Evolutionary conservation across 2,113 vertebrate genomes (phyloP).

Genomic region (Vulpes ferrilata): DNA sequence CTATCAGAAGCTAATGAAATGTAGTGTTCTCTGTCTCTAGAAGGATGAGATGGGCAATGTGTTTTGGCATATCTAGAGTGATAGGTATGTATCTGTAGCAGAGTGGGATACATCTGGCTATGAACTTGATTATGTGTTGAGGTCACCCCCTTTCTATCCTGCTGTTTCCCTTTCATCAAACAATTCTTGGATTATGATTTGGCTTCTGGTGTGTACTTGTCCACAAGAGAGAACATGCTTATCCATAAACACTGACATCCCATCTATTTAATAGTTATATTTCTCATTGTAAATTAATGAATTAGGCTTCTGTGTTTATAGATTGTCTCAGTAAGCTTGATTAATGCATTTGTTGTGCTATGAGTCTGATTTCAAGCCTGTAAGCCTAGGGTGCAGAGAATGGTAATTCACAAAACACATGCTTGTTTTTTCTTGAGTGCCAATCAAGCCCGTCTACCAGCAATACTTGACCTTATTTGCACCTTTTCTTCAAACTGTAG

Average conservation of each 20-base stretch:
- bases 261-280: slow-evolving; percentile 63
- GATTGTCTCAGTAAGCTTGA: slow-evolving; percentile 59
- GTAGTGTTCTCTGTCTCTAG: not conserved
- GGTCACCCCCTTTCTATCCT: not conserved
- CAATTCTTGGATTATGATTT: slow-evolving; percentile 40
- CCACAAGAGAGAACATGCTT: slow-evolving; percentile 22
- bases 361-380: slow-evolving; percentile 12
- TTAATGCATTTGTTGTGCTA: slow-evolving; percentile 54
- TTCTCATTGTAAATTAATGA: slow-evolving; percentile 72
- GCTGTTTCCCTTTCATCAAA: not conserved
- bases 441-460: not conserved
- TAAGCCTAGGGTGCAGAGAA: not conserved
- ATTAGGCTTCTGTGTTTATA: slow-evolving; percentile 59
- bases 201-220: not conserved
- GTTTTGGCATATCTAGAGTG: not conserved
- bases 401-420: slow-evolving; percentile 9
- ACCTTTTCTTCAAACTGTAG: slow-evolving; percentile 41
- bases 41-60: not conserved
- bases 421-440: not conserved
- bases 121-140: not conserved
- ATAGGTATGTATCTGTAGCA: not conserved
- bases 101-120: not conserved
- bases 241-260: slow-evolving; percentile 50
- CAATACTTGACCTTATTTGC: slow-evolving; percentile 10
- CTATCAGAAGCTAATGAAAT: not conserved